A percentile compares a stretch with the other conserved stretches of the same genome.
Evolutionary conservation across 2,113 vertebrate genomes (phyloP).

Genomic region (Corapipo altera): DNA sequence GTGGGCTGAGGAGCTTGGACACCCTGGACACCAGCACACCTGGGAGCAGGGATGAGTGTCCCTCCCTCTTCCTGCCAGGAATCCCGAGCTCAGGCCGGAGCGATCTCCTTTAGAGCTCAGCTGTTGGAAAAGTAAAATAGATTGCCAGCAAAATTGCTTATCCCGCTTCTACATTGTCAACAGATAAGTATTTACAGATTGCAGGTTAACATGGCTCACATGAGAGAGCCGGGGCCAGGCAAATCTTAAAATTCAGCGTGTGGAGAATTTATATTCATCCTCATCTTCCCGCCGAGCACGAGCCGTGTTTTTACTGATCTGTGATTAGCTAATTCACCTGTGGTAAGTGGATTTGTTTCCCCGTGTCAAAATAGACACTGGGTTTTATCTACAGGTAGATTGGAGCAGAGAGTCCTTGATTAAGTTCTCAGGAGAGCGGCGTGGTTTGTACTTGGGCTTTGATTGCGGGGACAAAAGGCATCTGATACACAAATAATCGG

Average conservation of each 20-base stretch:
- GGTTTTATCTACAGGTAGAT: constrained; percentile 38
- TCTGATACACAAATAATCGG: not conserved
- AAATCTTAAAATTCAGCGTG: not conserved
- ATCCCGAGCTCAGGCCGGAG: not conserved
- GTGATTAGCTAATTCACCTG: constrained; percentile 49
- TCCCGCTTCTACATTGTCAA: not conserved
- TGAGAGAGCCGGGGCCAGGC: not conserved
- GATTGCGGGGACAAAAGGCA: constrained; percentile 23
- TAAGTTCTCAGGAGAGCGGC: constrained; percentile 29
- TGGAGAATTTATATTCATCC: constrained; percentile 25
- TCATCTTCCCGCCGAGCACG: not conserved
- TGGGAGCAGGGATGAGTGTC: not conserved
- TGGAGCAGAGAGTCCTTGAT: constrained; percentile 11
- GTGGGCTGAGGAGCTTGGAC: not conserved
- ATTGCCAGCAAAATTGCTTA: constrained; percentile 35
- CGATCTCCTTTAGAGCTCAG: not conserved
- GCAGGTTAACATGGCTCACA: constrained; percentile 49
- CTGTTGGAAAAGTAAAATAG: constrained; percentile 13
- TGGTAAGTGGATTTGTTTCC: constrained; percentile 44
- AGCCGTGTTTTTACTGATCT: constrained; percentile 19
- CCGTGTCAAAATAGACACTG: not conserved
- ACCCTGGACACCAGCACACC: no score
- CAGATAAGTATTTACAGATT: not conserved
- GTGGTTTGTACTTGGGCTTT: not conserved
- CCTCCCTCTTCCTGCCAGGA: not conserved